These are phyloP conservation scores for Stenodema calcarata DNA, from an alignment of 2,888 invertebrate species.

Conservation along the genomic window DNA sequence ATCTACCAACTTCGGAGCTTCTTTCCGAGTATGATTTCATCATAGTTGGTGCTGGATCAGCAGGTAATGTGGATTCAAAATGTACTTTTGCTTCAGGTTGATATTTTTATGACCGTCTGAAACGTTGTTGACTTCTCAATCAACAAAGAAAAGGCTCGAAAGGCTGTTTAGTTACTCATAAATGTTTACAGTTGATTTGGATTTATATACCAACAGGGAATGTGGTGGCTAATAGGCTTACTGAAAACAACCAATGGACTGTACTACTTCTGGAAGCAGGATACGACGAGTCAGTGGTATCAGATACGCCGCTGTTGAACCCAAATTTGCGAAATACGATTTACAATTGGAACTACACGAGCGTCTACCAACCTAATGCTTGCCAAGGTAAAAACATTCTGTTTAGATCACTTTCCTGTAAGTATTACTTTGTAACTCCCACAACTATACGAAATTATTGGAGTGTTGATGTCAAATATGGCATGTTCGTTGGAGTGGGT, in stretches of 20 bases:
- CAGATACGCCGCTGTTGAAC: constrained; percentile 59
- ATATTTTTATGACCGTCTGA: too few relatives aligned
- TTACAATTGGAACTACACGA: constrained; percentile 63
- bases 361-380: constrained; percentile 61
- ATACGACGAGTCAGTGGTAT: constrained; percentile 58
- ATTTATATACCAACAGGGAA: constrained; percentile 57
- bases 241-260: constrained; percentile 57
- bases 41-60: constrained; percentile 48
- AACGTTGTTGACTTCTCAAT: too few relatives aligned
- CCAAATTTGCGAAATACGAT: constrained; percentile 58
- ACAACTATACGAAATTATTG: too few relatives aligned
- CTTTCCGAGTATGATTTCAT: constrained; percentile 43
- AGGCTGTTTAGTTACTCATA: too few relatives aligned
- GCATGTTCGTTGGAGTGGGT: too few relatives aligned
- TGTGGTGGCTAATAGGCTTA: constrained; percentile 61
- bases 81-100: too few relatives aligned
- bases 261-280: constrained; percentile 60
- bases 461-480: too few relatives aligned
- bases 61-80: constrained; percentile 16
- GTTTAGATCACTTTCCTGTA: too few relatives aligned
- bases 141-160: too few relatives aligned
- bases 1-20: constrained; percentile 9
- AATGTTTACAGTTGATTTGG: too few relatives aligned
- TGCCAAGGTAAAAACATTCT: constrained; percentile 56
- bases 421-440: too few relatives aligned